Evolutionary conservation across 2,888 invertebrate species (phyloP).

Genomic region (Drosophila maculinotata): DNA sequence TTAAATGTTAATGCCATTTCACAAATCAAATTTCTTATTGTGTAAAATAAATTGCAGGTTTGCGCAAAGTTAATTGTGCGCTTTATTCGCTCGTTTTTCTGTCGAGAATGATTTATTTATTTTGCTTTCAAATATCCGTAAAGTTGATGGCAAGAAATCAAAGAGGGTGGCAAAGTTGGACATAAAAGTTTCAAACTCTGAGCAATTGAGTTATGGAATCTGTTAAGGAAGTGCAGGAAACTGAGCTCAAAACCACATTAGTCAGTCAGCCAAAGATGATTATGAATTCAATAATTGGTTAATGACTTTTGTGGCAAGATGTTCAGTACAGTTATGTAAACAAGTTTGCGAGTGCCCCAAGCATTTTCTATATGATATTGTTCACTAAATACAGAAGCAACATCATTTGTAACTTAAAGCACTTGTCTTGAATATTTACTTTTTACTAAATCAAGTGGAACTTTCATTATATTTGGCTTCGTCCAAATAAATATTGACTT

Average conservation of each 20-base stretch:
- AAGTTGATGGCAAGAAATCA: conserved; percentile 9
- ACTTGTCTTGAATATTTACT: too few species aligned
- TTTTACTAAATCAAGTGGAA: too few species aligned
- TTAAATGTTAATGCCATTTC: conserved; percentile 51
- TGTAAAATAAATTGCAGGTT: conserved; percentile 8
- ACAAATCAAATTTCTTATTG: conserved; percentile 14
- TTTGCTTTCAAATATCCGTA: conserved; percentile 10
- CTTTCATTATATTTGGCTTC: too few species aligned
- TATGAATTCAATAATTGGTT: conserved; percentile 22
- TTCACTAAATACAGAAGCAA: too few species aligned
- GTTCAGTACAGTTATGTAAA: neutral
- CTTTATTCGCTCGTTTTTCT: conserved; percentile 25
- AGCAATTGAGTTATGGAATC: neutral
- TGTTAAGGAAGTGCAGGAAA: neutral
- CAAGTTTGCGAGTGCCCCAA: neutral
- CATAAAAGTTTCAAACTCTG: conserved; percentile 1
- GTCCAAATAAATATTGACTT: too few species aligned
- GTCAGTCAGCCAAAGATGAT: conserved; percentile 10
- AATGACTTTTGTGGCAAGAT: conserved; percentile 1
- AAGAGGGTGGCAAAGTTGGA: conserved; percentile 11
- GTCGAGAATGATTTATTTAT: conserved; percentile 16
- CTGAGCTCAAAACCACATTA: conserved; percentile 3
- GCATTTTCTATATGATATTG: too few species aligned
- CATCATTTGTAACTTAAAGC: too few species aligned
- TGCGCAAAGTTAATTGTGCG: conserved; percentile 41